phyloP scores from a whole-genome alignment of 64 coral and sea anemone genomes.

The Porites lutea region DNA sequence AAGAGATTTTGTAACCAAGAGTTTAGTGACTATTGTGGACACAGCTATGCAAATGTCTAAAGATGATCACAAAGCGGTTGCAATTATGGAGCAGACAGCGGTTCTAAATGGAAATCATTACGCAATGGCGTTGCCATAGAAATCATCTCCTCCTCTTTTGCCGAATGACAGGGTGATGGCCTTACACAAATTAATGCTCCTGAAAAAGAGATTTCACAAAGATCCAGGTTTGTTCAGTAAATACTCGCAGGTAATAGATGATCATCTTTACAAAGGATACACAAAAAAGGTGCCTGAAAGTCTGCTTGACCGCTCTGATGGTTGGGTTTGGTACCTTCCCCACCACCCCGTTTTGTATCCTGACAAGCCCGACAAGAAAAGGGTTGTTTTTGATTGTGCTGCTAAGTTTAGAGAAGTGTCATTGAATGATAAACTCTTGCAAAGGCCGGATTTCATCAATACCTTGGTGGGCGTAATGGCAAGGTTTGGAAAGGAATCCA shows the following conservation, averaged over 20 bases:
- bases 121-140: conserved; percentile 29
- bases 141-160: background rate
- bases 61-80: background rate
- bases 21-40: conserved; percentile 10
- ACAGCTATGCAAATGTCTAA: background rate
- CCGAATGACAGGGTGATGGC: background rate
- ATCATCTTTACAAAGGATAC: conserved; percentile 53
- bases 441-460: conserved; percentile 63
- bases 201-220: background rate
- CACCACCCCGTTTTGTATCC: conserved; percentile 56
- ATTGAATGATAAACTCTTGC: conserved; percentile 50
- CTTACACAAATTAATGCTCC: background rate
- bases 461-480: conserved; percentile 49
- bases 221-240: conserved; percentile 11
- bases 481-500: conserved; percentile 41
- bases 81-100: background rate
- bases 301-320: conserved; percentile 42
- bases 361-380: conserved; percentile 60
- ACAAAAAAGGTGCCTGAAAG: conserved; percentile 50
- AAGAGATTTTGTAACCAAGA: conserved; percentile 40
- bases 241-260: conserved; percentile 1
- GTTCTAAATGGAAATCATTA: background rate
- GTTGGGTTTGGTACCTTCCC: conserved; percentile 52
- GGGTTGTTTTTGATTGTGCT: conserved; percentile 62
- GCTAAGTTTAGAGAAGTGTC: conserved; percentile 55